Conservation (phyloP, 2,113 vertebrate genomes). For the Struthio camelus region DNA sequence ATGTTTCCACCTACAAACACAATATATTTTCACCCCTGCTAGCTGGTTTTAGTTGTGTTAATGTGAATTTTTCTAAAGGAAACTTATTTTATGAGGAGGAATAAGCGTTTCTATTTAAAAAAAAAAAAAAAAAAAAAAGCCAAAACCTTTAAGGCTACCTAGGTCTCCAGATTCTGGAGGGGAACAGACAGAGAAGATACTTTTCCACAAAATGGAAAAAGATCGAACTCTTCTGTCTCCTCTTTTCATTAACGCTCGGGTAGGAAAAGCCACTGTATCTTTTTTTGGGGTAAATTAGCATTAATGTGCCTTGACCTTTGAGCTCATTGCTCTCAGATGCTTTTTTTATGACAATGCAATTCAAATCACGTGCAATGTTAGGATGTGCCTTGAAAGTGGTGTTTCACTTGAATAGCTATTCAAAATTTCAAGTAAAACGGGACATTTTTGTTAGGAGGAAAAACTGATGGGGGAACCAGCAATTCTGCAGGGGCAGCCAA, state of each 20-base stretch:
- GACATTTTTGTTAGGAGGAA: neutral
- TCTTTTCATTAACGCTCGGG: neutral
- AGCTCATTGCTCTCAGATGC: neutral
- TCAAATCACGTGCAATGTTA: neutral
- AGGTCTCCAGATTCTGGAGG: neutral
- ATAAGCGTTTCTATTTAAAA: neutral
- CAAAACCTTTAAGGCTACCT: neutral
- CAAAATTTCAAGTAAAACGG: neutral
- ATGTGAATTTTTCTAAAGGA: neutral
- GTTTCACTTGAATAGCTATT: neutral
- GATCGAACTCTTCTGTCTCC: neutral
- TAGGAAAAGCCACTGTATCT: neutral
- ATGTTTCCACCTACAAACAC: neutral
- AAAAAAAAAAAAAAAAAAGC: neutral
- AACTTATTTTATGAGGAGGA: neutral
- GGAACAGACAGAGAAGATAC: neutral
- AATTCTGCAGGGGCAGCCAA: neutral
- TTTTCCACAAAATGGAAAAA: neutral
- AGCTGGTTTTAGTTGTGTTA: neutral
- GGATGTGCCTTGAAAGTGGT: neutral
- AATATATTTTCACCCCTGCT: neutral
- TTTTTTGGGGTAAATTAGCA: neutral
- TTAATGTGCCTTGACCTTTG: neutral
- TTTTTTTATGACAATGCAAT: neutral
- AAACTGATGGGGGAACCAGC: neutral